Evolutionary conservation across 2,888 invertebrate genomes (phyloP), one percentile per base, ranked within the genome.

Genomic region (Morpho helenor): DNA sequence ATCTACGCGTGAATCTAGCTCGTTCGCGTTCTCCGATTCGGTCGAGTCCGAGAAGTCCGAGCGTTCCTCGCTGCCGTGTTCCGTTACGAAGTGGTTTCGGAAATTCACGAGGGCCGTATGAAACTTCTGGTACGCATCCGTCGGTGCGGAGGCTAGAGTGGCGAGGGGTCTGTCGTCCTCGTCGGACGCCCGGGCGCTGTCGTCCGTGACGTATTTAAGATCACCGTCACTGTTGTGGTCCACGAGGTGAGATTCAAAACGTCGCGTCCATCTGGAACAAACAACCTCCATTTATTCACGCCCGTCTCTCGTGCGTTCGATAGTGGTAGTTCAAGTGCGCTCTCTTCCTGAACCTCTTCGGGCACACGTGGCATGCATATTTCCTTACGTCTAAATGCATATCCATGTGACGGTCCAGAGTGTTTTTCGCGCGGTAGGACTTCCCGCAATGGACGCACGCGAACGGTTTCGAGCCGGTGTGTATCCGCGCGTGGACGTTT

Each of bases 401-500:
- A 16, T 81, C 79, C 3, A 77, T 48, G 64, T 90, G 89, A 1
- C 76, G 68, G 43, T 71, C 66, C 3, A 87, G 77, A 2, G 82
- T 73, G 66, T 80, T 76, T 58, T 75, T 76, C 41, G 81, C 76
- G 55, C 83, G 77, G 66, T 75, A 89, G 0, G 77, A 63, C 53
- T 79, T 79, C n/a, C 55, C 58, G 70, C 93, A 93, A 47, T 76
- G 65, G 5, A 74, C 64, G 66, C 93, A 93, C 7, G 66, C 62
- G 68, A 81, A 87, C 4, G 92, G 92, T 49, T 74, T 82, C n/a
- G 73, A 75, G 0, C 90, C 91, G 0, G 91, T 79, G 68, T 92
- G 92, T 8, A 84, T 68, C 0, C 81, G 75, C 0, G 70, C 49
- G 79, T 92, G 92, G 0, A 76, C 73, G 59, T 88, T 77, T 42